Base-by-base conservation (phyloP, 2,888 invertebrate genomes). In the Nymphalis urticae region DNA sequence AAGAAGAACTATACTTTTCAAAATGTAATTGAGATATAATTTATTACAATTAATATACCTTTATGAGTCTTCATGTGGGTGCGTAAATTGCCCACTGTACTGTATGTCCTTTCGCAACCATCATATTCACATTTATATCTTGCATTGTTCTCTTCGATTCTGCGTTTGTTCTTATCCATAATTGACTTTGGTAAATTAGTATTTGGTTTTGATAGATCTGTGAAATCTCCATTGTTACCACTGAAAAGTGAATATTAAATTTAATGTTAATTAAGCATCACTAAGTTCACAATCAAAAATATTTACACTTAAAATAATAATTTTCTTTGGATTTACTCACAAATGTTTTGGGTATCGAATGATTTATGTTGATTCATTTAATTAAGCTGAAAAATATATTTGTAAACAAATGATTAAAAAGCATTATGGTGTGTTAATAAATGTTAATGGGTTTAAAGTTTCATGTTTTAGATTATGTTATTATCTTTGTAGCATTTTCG, bases 21-120 rank as follows among this genome's bases (percentile, higher is more conserved):
- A 42, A 42, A 42, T 9, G 9, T 42, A 42, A 42, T 42, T 6
- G 6, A 42, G 10, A 10, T 42, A 10, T 42, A 42, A 42, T 42
- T 42, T 50, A 50, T 24, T 27, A 16, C 21, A 53, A 16, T 24
- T 7, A 32, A 61, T 27, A 42, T 72, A 98, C 98, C 98, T 95
- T 96, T 97, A 83, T 98, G 98, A 68, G 98, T 98, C 93, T 98
- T 98, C 94, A 97, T 95, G 90, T 98, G 98, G 71, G 98, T 98
- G 82, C 97, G 95, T 75, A 98, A 93, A 90, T 98, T 98, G 64
- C 98, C 98, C 76, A 97, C 96, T 8, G 98, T 98, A 84, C 97
- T 98, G 87, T 98, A 98, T 66, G 97, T 97, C 77, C 98, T 94
- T 73, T 94, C 94, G 85, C 98, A 98, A 19, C 97, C 97, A 72